Percentiles rank a stretch among this genome's conserved stretches.
Evolutionary conservation across 2,797 vertebrate genomes (phyloP).

Genomic region (Sebastes nivosus): DNA sequence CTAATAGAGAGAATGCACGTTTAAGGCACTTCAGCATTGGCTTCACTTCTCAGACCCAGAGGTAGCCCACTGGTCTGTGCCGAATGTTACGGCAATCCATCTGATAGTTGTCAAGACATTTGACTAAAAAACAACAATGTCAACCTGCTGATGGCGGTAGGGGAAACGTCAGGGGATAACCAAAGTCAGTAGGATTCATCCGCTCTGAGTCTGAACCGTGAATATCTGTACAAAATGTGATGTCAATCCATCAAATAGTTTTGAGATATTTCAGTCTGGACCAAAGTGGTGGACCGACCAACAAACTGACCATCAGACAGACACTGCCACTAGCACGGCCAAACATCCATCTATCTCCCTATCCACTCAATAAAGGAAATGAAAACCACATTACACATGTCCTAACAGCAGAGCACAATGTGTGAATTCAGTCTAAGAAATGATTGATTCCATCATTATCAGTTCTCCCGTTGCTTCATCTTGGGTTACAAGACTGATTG

Average conservation of each 20-base stretch:
- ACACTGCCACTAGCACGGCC: neutral
- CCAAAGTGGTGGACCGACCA: neutral
- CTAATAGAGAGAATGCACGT: fast-evolving
- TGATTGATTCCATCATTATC: conserved; percentile 1
- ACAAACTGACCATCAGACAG: neutral
- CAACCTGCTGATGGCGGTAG: too few species aligned
- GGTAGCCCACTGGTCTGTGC: too few species aligned
- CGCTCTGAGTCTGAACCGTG: too few species aligned
- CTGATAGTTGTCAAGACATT: too few species aligned
- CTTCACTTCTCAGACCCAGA: too few species aligned
- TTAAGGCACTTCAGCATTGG: too few species aligned
- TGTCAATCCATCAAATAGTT: too few species aligned
- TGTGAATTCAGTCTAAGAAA: neutral
- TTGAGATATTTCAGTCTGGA: neutral
- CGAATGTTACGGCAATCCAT: fast-evolving
- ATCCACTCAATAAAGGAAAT: neutral
- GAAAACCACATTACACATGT: neutral
- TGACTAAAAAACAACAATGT: too few species aligned
- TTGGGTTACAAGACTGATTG: neutral
- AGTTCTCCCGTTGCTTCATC: neutral
- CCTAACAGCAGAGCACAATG: neutral
- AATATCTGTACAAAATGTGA: too few species aligned
- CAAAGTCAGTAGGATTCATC: too few species aligned
- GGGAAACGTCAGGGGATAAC: too few species aligned
- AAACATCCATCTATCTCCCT: neutral